Conservation (phyloP, 2,797 vertebrate species). For the Cyclopterus lumpus region DNA sequence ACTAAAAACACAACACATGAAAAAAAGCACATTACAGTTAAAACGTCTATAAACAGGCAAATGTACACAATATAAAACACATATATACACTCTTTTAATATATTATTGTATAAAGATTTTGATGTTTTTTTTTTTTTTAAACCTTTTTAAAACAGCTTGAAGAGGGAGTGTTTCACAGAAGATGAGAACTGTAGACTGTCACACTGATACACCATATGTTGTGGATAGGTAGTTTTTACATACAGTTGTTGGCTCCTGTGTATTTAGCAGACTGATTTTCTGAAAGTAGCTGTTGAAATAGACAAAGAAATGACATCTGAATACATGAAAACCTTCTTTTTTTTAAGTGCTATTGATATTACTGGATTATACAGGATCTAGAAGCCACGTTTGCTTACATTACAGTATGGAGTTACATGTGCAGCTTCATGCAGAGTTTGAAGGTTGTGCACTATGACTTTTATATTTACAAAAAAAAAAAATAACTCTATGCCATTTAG, state of each 20-base stretch:
- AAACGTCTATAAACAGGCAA: slow-evolving; percentile 87
- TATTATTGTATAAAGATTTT: slow-evolving; percentile 91
- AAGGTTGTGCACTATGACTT: slow-evolving; percentile 27
- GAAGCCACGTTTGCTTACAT: slow-evolving; percentile 33
- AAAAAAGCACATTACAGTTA: slow-evolving; percentile 83
- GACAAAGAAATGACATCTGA: slow-evolving; percentile 49
- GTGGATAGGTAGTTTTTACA: slow-evolving; percentile 86
- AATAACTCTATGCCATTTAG: slow-evolving; percentile 25
- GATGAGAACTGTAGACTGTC: slow-evolving; percentile 44
- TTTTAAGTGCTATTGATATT: slow-evolving; percentile 65
- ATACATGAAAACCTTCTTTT: slow-evolving; percentile 53
- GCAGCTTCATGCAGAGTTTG: slow-evolving; percentile 38
- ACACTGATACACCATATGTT: slow-evolving; percentile 54
- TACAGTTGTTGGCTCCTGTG: slow-evolving; percentile 85
- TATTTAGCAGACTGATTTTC: slow-evolving; percentile 53
- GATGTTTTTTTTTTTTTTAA: slow-evolving; percentile 54
- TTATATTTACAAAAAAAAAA: slow-evolving; percentile 66
- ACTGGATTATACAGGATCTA: slow-evolving; percentile 59
- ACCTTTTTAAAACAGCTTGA: slow-evolving; percentile 81
- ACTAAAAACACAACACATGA: slow-evolving; percentile 75
- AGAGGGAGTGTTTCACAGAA: slow-evolving; percentile 77
- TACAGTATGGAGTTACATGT: slow-evolving; percentile 12
- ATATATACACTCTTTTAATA: slow-evolving; percentile 90
- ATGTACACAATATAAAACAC: slow-evolving; percentile 90
- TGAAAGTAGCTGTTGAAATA: slow-evolving; percentile 35